Percentiles rank a stretch among this genome's conserved stretches.
These are phyloP conservation scores for Rotaria sp. DNA, from an alignment of 2,888 invertebrate genomes.

Conservation along the genomic window DNA sequence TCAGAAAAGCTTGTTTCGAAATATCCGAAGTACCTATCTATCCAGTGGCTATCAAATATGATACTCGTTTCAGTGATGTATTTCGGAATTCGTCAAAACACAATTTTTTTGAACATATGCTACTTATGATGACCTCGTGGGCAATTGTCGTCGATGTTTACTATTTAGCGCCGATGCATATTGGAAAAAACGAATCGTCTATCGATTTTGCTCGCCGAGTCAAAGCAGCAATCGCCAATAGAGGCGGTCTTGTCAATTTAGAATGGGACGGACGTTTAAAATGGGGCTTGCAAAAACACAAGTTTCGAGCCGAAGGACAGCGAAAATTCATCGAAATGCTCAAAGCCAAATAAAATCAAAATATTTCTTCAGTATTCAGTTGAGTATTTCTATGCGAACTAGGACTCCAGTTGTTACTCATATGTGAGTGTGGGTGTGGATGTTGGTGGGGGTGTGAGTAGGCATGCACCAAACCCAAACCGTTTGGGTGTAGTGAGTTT, in stretches of 20 bases:
- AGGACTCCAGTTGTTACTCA: no score
- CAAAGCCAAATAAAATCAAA: not conserved
- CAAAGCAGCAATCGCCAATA: slow-evolving; percentile 81
- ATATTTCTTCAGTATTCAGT: no score
- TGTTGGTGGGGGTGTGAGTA: no score
- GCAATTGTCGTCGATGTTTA: slow-evolving; percentile 81
- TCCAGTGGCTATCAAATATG: slow-evolving; percentile 98
- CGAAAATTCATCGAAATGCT: slow-evolving; percentile 32
- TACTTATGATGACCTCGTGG: no score
- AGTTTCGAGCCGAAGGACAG: slow-evolving; percentile 35
- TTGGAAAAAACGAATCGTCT: slow-evolving; percentile 56
- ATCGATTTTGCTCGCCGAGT: slow-evolving; percentile 94
- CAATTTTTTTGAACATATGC: no score
- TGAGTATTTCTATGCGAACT: no score
- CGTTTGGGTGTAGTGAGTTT: no score
- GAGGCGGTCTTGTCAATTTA: slow-evolving; percentile 91
- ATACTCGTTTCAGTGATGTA: slow-evolving; percentile 91
- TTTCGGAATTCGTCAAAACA: slow-evolving; percentile 52
- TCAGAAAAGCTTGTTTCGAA: slow-evolving; percentile 79
- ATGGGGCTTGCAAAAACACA: slow-evolving; percentile 76
- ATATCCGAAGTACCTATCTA: slow-evolving; percentile 82
- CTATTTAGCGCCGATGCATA: slow-evolving; percentile 77
- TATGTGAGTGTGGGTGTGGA: no score
- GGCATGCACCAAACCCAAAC: no score
- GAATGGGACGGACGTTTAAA: slow-evolving; percentile 97